Conservation (phyloP, 2,888 invertebrate species). For the Brachyopa scutellaris region DNA sequence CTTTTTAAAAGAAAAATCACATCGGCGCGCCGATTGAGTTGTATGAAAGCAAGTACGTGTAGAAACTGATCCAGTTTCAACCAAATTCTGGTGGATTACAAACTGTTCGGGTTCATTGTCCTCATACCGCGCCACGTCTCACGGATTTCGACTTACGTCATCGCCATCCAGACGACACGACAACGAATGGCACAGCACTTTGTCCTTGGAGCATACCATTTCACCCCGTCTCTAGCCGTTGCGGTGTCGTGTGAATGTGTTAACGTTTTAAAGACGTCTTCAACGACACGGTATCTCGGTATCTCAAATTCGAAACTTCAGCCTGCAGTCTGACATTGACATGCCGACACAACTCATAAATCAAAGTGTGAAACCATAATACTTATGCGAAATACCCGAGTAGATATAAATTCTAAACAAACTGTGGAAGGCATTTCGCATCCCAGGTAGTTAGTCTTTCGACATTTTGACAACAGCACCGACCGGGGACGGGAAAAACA, state of each 20-base stretch:
- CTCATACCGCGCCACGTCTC: conserved; percentile 5
- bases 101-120: conserved; percentile 2
- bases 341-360: conserved; percentile 50
- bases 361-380: conserved; percentile 24
- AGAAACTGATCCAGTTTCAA: conserved; percentile 2
- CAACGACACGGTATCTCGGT: conserved; percentile 16
- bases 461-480: not conserved
- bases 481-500: not conserved
- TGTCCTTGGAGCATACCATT: conserved; percentile 24
- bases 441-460: conserved; percentile 22
- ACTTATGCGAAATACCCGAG: not conserved
- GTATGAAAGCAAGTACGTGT: not conserved
- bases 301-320: conserved; percentile 1
- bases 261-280: conserved; percentile 35
- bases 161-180: conserved; percentile 10
- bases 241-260: conserved; percentile 8
- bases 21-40: not conserved
- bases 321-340: conserved; percentile 51
- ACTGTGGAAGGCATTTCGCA: not conserved
- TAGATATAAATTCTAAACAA: not conserved
- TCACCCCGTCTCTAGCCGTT: not conserved
- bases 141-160: conserved; percentile 16
- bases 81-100: not conserved
- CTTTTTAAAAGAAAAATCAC: no score
- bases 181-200: conserved; percentile 8